Base-by-base conservation (phyloP, 2,113 vertebrate species). In the Scomber japonicus region DNA sequence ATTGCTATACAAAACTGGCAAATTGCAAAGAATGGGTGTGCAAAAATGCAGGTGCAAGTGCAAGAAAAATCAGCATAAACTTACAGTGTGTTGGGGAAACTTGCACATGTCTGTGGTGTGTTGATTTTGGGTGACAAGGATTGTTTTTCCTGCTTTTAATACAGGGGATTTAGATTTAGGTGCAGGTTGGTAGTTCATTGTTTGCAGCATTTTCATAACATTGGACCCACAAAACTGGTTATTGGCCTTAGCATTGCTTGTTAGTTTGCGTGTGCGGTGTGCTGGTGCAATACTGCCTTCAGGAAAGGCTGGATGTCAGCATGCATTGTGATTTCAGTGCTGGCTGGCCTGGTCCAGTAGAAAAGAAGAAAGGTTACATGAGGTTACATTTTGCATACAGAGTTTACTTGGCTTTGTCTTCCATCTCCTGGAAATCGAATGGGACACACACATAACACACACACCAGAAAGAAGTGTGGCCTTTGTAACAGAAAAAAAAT, bases 301-400 rank as follows among this genome's bases (percentile, higher is more conserved):
- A 69, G 66, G 14, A 65, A n/a, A 27, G 31, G 11, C 17, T 71
- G 15, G 17, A 51, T 63, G 30, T 24, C 19, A 11, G 5, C 24
- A n/a, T 50, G 54, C 48, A 31, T 13, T 24, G 7, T 35, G 24
- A 45, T 68, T 27, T 35, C 12, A 76, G 3, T 17, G 31, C 49
- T 60, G 27, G 2, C 3, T 21, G 31, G 12, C 21, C 64, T 56
- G 8, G 31, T 24, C 70, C 65, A 57, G 74, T 27, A 64, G 27
- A 35, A 45, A 8, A 85, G 68, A 40, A 40, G 70, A 7, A 72
- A 75, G 72, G 80, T 78, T 84, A 71, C 40, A 12, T 51, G 21
- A 84, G 66, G 82, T 71, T 21, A 21, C 45, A 80, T 64, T 16
- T n/a, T 13, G 70, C 30, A 16, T 0, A 12, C 12, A 16, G 15